phyloP scores from a whole-genome alignment of 2,113 vertebrate genomes.

The Hippocampus comes region DNA sequence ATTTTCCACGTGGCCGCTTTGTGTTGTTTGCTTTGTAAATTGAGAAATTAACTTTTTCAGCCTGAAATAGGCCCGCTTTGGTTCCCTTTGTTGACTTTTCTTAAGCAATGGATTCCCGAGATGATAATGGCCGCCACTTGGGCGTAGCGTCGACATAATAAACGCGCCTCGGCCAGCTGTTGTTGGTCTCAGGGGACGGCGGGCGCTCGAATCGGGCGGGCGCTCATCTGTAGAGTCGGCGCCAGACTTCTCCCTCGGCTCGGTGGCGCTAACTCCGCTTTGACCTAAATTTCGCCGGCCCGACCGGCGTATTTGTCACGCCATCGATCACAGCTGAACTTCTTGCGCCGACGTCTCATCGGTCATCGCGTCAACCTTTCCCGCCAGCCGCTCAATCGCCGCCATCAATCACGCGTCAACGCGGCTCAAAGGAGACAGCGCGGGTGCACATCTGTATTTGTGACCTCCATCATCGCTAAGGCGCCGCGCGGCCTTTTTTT shows the following conservation, averaged over 20 bases:
- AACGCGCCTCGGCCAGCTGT: constrained; percentile 50
- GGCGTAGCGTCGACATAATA: constrained; percentile 55
- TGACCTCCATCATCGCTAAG: neutral
- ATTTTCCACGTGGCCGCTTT: constrained; percentile 54
- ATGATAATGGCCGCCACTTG: constrained; percentile 37
- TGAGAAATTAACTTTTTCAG: too few relatives aligned
- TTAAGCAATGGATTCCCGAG: neutral
- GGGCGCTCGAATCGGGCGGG: constrained; percentile 49
- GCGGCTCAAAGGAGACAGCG: neutral
- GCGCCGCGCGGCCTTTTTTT: neutral
- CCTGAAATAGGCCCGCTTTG: neutral
- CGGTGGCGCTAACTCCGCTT: neutral
- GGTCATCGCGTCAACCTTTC: constrained; percentile 63
- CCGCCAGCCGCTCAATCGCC: constrained; percentile 22
- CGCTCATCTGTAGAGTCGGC: constrained; percentile 48
- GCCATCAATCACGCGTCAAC: constrained; percentile 49
- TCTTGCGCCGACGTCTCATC: constrained; percentile 40
- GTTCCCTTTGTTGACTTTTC: neutral
- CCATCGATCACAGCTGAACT: constrained; percentile 54
- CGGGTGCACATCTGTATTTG: neutral
- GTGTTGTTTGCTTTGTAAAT: too few relatives aligned
- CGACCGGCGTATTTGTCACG: constrained; percentile 47
- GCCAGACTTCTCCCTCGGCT: constrained; percentile 15
- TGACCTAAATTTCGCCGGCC: constrained; percentile 26
- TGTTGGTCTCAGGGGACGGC: constrained; percentile 21